Conservation (phyloP, 2,888 invertebrate genomes). For the Thereva nobilitata region DNA sequence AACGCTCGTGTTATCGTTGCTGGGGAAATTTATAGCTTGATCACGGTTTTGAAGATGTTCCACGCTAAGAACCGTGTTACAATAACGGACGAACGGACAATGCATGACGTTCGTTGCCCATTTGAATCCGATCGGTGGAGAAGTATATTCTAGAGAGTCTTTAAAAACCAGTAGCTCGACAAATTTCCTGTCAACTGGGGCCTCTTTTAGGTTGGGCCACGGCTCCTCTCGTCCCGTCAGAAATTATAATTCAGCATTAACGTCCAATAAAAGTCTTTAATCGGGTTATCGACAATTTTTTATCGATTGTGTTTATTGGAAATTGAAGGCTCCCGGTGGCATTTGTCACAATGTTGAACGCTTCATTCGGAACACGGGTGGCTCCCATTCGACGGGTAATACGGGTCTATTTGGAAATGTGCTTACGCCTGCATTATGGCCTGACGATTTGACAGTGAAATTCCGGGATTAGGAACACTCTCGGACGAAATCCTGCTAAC, state of each 20-base stretch:
- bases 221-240: slow-evolving; percentile 11
- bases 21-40: slow-evolving; percentile 21
- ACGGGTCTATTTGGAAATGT: neutral
- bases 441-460: too few relatives aligned
- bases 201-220: neutral
- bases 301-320: neutral
- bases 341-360: neutral
- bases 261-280: slow-evolving; percentile 11
- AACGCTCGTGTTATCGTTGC: slow-evolving; percentile 28
- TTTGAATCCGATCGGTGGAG: neutral
- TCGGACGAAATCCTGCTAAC: too few relatives aligned
- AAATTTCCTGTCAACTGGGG: slow-evolving; percentile 28
- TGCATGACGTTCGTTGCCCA: neutral
- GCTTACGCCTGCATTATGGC: too few relatives aligned
- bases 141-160: neutral
- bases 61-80: slow-evolving; percentile 15
- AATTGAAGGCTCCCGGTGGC: neutral
- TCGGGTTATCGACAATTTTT: slow-evolving; percentile 23
- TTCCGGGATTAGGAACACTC: too few relatives aligned
- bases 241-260: slow-evolving; percentile 10
- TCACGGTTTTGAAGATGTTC: slow-evolving; percentile 16
- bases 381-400: neutral
- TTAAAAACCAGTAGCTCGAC: slow-evolving; percentile 35
- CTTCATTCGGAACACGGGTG: slow-evolving; percentile 14
- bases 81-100: slow-evolving; percentile 8